Percentiles rank a stretch among this genome's conserved stretches.
Conservation (phyloP, 1,140 invertebrate genomes). For the Ostrea edulis region DNA sequence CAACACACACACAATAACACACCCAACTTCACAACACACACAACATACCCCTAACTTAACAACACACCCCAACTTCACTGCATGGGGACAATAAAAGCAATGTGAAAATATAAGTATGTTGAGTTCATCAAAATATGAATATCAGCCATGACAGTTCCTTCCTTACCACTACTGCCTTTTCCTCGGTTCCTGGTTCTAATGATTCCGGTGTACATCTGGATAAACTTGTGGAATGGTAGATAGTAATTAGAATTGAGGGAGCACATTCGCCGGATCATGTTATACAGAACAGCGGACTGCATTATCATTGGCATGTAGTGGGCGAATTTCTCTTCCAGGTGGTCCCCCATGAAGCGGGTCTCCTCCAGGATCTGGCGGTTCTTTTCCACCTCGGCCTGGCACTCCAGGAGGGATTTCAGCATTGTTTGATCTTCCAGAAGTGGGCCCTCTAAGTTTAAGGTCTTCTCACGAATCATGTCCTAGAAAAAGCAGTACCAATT, state of each 20-base stretch:
- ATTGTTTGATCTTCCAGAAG: conserved; percentile 76
- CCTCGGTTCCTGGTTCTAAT: conserved; percentile 72
- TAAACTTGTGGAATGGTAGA: conserved; percentile 74
- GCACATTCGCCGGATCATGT: conserved; percentile 70
- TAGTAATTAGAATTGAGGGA: conserved; percentile 74
- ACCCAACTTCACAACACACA: too few species aligned
- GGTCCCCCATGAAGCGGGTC: conserved; percentile 73
- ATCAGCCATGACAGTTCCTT: too few species aligned
- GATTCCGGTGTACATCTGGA: conserved; percentile 70
- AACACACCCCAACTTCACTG: too few species aligned
- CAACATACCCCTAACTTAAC: too few species aligned
- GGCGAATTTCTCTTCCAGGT: conserved; percentile 75
- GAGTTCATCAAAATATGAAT: too few species aligned
- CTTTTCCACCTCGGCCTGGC: conserved; percentile 73
- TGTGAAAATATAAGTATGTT: too few species aligned
- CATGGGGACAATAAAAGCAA: too few species aligned
- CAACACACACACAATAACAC: too few species aligned
- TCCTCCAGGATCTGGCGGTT: conserved; percentile 75
- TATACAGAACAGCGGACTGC: conserved; percentile 75
- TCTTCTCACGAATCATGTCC: conserved; percentile 77
- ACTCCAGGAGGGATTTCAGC: conserved; percentile 72
- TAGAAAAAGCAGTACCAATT: conserved; percentile 45
- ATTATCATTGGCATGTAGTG: conserved; percentile 75
- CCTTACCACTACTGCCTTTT: conserved; percentile 74
- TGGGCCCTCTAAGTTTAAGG: conserved; percentile 71